These are phyloP conservation scores for Limnephilus rhombicus DNA, from an alignment of 2,888 invertebrate species.

Conservation along the genomic window DNA sequence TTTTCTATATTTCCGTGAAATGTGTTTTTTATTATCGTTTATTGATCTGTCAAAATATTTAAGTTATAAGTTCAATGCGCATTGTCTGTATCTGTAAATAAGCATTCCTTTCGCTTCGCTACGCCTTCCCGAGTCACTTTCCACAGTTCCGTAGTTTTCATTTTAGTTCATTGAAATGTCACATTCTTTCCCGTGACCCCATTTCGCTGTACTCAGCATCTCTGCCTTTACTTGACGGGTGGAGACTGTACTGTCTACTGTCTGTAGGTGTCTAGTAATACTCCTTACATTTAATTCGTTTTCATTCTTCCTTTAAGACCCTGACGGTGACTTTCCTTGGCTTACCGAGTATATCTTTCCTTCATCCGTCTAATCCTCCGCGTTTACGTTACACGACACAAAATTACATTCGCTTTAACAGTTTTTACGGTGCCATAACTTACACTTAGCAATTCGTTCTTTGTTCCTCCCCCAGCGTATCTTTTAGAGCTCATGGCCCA, in stretches of 20 bases:
- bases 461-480: not conserved
- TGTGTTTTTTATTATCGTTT: too few relatives aligned
- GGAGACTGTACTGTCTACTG: not conserved
- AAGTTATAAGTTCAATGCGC: not conserved
- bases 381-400: constrained; percentile 35
- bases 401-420: constrained; percentile 36
- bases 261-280: not conserved
- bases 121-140: not conserved
- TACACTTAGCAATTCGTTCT: constrained; percentile 11
- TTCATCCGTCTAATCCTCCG: not conserved
- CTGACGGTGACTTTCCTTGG: not conserved
- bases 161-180: not conserved
- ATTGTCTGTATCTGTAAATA: not conserved
- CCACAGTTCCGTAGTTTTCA: not conserved
- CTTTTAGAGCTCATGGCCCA: constrained; percentile 9
- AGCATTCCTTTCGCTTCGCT: not conserved
- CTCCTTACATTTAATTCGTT: not conserved
- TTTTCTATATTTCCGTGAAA: too few relatives aligned
- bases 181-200: constrained; percentile 2
- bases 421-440: constrained; percentile 30
- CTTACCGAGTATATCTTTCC: not conserved
- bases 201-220: not conserved
- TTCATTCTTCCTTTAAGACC: not conserved
- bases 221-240: not conserved
- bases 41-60: not conserved